Evolutionary conservation across 1,140 invertebrate species (phyloP).

Genomic region (Lasaia peninsularis): DNA sequence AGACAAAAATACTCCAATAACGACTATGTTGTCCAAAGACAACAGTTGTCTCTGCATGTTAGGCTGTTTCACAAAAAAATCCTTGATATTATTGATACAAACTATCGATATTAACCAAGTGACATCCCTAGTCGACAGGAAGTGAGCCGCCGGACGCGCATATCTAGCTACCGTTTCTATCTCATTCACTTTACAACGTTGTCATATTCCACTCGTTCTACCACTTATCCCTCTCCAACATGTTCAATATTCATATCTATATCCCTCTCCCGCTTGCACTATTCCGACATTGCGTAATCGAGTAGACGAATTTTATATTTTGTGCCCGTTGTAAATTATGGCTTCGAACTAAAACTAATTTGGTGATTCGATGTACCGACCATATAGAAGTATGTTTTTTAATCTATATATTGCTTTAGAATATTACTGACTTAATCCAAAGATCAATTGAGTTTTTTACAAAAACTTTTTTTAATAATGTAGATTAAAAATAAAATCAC

Average conservation of each 20-base stretch:
- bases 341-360: constrained; percentile 11
- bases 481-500: too few relatives aligned
- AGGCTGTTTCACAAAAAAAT: too few relatives aligned
- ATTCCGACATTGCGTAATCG: constrained; percentile 62
- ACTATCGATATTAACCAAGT: constrained; percentile 19
- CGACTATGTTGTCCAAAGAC: too few relatives aligned
- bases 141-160: constrained; percentile 63
- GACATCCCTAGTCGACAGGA: constrained; percentile 50
- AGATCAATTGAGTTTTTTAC: too few relatives aligned
- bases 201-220: constrained; percentile 46
- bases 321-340: constrained; percentile 42
- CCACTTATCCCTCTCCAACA: constrained; percentile 39
- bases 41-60: too few relatives aligned
- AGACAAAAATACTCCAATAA: too few relatives aligned
- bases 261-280: constrained; percentile 44
- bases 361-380: neutral
- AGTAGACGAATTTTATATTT: constrained; percentile 62
- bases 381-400: too few relatives aligned
- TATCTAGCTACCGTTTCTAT: constrained; percentile 71
- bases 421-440: too few relatives aligned
- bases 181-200: constrained; percentile 59
- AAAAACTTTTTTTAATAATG: too few relatives aligned
- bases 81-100: neutral
- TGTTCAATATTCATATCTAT: constrained; percentile 26
- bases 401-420: too few relatives aligned